phyloP scores from a whole-genome alignment of 2,113 vertebrate species.

The Acrocephalus arundinaceus region DNA sequence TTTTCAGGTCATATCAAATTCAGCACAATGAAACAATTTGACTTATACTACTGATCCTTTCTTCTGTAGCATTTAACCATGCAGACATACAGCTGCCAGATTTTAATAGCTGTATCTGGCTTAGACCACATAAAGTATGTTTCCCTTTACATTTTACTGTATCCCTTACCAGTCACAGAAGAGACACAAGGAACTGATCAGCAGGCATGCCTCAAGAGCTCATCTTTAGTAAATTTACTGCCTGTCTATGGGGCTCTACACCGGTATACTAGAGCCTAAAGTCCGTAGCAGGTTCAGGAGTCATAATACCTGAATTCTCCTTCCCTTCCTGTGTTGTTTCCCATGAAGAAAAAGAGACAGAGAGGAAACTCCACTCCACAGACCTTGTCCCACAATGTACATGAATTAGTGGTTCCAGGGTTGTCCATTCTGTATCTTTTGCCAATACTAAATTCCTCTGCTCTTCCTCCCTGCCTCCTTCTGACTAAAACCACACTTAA shows the following conservation, averaged over 20 bases:
- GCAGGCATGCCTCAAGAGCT: neutral
- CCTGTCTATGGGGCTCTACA: neutral
- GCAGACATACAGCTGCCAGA: neutral
- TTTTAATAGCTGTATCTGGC: neutral
- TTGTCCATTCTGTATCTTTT: neutral
- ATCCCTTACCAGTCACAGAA: neutral
- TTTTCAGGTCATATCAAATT: neutral
- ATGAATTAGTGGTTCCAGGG: neutral
- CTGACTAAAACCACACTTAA: neutral
- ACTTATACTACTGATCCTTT: neutral
- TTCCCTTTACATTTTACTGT: neutral
- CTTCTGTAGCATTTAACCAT: neutral
- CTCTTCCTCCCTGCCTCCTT: neutral
- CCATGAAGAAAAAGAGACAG: neutral
- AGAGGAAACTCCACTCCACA: neutral
- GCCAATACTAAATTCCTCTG: neutral
- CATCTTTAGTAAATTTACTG: neutral
- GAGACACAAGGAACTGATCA: accelerated
- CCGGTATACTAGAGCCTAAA: neutral
- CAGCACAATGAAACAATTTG: neutral
- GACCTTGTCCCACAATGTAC: neutral
- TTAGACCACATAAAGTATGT: neutral
- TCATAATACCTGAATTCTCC: neutral
- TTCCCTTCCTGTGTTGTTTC: neutral
- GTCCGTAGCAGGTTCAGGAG: neutral